A percentile compares a stretch with the other conserved stretches of the same genome.
Evolutionary conservation across 2,113 vertebrate species (phyloP).

Genomic region (Platanista minor): DNA sequence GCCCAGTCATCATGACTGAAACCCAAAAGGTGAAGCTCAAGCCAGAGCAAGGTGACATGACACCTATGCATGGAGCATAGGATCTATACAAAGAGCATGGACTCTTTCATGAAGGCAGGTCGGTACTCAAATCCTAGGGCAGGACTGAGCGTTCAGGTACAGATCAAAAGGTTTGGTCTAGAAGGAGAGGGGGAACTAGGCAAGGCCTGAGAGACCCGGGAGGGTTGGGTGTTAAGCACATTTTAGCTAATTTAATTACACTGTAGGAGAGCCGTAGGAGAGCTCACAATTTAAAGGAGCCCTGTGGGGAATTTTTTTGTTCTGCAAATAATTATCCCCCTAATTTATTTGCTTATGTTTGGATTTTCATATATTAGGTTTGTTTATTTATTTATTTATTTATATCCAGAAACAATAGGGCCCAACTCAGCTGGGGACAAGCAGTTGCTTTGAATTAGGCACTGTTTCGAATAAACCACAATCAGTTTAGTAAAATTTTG

Average conservation of each 20-base stretch:
- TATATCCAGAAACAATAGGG: slow-evolving; percentile 58
- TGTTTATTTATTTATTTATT: slow-evolving; percentile 61
- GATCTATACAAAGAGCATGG: not conserved
- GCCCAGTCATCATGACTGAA: not conserved
- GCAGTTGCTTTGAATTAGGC: slow-evolving; percentile 69
- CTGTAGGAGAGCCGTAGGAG: not conserved
- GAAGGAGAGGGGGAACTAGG: not conserved
- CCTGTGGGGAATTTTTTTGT: slow-evolving; percentile 45
- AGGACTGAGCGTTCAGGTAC: not conserved
- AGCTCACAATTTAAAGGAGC: slow-evolving; percentile 40
- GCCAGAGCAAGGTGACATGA: not conserved
- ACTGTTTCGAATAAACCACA: slow-evolving; percentile 70
- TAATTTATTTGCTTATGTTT: slow-evolving; percentile 72
- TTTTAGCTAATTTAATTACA: slow-evolving; percentile 57
- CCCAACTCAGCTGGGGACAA: slow-evolving; percentile 59
- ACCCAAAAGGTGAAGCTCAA: not conserved
- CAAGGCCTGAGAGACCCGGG: not conserved
- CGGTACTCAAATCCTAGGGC: not conserved
- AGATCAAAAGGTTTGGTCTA: not conserved
- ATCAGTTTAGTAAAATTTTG: slow-evolving; percentile 70
- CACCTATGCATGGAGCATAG: not conserved
- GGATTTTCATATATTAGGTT: slow-evolving; percentile 58
- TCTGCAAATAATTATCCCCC: slow-evolving; percentile 51
- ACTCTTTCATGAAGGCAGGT: not conserved
- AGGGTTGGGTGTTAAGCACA: not conserved